Percentiles rank a stretch among this genome's conserved stretches.
Evolutionary conservation across 64 coral and sea anemone species (phyloP).

Genomic region (Hydrozoanthus tunicans): DNA sequence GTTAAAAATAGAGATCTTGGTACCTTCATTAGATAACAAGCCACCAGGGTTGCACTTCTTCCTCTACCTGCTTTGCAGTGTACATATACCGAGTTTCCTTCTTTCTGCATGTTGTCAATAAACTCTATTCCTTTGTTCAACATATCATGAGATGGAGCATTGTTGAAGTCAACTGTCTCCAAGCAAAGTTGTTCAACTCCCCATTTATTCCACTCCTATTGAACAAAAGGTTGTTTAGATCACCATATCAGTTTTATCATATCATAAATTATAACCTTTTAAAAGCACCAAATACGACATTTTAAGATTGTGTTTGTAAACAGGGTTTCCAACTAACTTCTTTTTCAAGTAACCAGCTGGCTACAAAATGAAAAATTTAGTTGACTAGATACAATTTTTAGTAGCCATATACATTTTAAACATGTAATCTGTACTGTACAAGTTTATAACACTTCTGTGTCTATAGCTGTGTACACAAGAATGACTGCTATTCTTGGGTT

Average conservation of each 20-base stretch:
- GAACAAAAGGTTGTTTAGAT: not conserved
- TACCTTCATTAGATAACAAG: conserved; percentile 98
- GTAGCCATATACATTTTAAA: too few species aligned
- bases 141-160: conserved; percentile 77
- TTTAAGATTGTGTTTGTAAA: not conserved
- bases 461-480: too few species aligned
- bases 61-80: conserved; percentile 96
- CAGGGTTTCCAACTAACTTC: too few species aligned
- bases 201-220: conserved; percentile 78
- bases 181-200: conserved; percentile 80
- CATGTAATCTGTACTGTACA: too few species aligned
- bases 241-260: not conserved
- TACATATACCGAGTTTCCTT: conserved; percentile 80
- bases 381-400: too few species aligned
- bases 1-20: not conserved
- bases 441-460: too few species aligned
- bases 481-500: too few species aligned
- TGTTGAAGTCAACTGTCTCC: conserved; percentile 92
- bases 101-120: conserved; percentile 65
- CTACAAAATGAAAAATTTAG: too few species aligned
- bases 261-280: not conserved
- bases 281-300: not conserved
- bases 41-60: conserved; percentile 85
- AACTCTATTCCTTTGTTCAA: conserved; percentile 78
- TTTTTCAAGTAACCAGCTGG: too few species aligned